Percentiles rank a stretch among this genome's conserved stretches.
phyloP scores from a whole-genome alignment of 2,113 vertebrate species.

The Melospiza melodia region DNA sequence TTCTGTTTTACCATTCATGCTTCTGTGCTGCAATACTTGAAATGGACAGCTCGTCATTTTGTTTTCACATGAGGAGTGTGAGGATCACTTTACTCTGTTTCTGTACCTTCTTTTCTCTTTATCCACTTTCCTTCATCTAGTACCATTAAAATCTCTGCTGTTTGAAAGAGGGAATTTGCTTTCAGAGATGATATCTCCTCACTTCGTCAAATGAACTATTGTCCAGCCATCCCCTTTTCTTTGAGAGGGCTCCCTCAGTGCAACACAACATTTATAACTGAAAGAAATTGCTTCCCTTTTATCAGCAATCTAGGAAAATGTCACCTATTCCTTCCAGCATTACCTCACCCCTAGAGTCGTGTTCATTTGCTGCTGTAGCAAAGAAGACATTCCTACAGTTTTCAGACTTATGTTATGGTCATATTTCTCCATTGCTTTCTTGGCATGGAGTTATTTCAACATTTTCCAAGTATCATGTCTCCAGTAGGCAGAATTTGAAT shows the following conservation, averaged over 20 bases:
- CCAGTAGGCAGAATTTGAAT: not conserved
- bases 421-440: not conserved
- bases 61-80: not conserved
- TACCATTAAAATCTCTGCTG: not conserved
- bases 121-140: not conserved
- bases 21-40: not conserved
- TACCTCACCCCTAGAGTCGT: not conserved
- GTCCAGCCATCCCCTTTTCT: not conserved
- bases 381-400: not conserved
- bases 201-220: not conserved
- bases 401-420: not conserved
- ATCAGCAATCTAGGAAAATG: not conserved
- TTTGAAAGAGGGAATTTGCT: not conserved
- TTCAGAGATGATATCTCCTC: not conserved
- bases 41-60: fast-evolving
- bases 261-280: not conserved
- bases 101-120: not conserved
- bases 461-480: not conserved
- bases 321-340: not conserved
- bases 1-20: not conserved
- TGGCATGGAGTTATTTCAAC: not conserved
- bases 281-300: not conserved
- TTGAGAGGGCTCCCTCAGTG: not conserved
- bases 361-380: not conserved
- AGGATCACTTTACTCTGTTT: not conserved